Evolutionary conservation across 2,113 vertebrate species (phyloP).

Genomic region (Nothocercus julius): DNA sequence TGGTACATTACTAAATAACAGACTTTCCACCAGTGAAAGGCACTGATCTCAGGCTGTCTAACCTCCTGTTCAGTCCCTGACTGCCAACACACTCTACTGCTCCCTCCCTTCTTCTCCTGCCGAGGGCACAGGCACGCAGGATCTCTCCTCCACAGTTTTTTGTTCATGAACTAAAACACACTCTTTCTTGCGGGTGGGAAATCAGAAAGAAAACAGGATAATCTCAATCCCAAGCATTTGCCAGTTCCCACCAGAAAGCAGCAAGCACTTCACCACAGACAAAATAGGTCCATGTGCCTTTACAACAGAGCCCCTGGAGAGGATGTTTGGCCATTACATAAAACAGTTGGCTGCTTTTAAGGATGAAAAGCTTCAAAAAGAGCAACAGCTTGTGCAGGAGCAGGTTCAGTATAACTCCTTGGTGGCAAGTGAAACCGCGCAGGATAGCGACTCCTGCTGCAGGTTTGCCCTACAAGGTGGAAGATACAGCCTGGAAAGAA

Average conservation of each 20-base stretch:
- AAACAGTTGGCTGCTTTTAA: not conserved
- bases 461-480: not conserved
- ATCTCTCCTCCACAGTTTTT: slow-evolving; percentile 19
- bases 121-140: not conserved
- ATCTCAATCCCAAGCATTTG: not conserved
- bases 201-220: not conserved
- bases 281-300: not conserved
- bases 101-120: not conserved
- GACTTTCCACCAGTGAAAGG: accelerated
- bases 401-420: not conserved
- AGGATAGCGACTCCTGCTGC: not conserved
- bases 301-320: not conserved
- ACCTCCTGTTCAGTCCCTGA: not conserved
- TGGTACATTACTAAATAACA: accelerated
- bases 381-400: not conserved
- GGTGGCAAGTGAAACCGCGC: not conserved
- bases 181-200: slow-evolving; percentile 32
- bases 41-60: accelerated
- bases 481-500: not conserved
- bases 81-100: not conserved
- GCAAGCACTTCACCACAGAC: not conserved
- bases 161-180: not conserved
- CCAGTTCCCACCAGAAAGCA: slow-evolving; percentile 2
- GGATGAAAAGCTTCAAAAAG: not conserved
- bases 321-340: not conserved